Percentiles rank a stretch among this genome's conserved stretches.
These are phyloP conservation scores for Platichthys flesus DNA, from an alignment of 2,113 vertebrate species.

Conservation along the genomic window DNA sequence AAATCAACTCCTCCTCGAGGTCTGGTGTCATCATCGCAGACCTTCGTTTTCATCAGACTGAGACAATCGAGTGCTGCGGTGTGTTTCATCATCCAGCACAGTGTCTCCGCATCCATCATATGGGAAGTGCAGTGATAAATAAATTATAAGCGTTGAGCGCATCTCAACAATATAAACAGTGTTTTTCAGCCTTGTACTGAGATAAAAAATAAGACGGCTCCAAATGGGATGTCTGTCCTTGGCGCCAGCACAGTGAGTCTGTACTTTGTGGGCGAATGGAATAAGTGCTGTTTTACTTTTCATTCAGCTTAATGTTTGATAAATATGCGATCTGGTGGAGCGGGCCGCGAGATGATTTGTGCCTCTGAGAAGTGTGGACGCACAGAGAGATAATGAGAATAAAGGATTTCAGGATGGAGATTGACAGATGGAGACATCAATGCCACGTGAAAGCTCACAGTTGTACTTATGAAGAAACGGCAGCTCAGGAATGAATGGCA, in stretches of 20 bases:
- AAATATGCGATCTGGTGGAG: conserved; percentile 48
- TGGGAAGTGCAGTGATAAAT: conserved; percentile 4
- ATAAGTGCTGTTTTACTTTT: conserved; percentile 35
- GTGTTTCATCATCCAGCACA: conserved; percentile 17
- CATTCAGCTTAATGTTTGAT: conserved; percentile 14
- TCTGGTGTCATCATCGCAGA: not conserved
- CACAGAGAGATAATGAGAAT: conserved; percentile 4
- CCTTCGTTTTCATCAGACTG: not conserved
- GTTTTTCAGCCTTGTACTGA: conserved; percentile 28
- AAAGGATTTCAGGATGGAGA: not conserved
- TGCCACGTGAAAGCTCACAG: conserved; percentile 1
- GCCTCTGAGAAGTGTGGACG: conserved; percentile 16
- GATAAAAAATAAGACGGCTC: conserved; percentile 42
- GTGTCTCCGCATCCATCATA: conserved; percentile 2
- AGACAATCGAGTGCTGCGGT: conserved; percentile 1
- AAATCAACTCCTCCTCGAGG: not conserved
- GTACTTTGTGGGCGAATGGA: conserved; percentile 15
- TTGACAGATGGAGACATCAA: not conserved
- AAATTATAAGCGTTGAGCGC: conserved; percentile 24
- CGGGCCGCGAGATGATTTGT: conserved; percentile 14
- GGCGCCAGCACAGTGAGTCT: conserved; percentile 23
- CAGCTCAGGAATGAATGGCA: not conserved
- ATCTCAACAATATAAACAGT: conserved; percentile 18
- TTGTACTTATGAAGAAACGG: not conserved
- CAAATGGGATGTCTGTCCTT: conserved; percentile 51